Conservation (phyloP, 2,797 vertebrate species). For the Propithecus perrieri region DNA sequence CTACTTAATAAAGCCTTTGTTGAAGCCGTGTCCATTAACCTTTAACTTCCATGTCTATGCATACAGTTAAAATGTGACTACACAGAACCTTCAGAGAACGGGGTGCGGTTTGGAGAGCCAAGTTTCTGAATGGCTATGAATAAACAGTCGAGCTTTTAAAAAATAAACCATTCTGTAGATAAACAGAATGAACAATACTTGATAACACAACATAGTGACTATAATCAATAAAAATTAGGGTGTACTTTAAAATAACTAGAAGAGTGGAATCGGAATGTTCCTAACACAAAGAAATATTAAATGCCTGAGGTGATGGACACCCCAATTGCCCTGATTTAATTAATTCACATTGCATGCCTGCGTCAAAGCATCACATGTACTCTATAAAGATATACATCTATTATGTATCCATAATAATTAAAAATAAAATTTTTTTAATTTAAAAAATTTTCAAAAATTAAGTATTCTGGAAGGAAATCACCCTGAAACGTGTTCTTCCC, state of each 20-base stretch:
- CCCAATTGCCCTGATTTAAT: neutral
- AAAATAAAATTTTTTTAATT: neutral
- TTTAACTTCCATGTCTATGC: neutral
- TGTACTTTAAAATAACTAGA: neutral
- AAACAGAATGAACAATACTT: neutral
- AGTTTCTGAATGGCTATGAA: neutral
- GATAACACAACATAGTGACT: neutral
- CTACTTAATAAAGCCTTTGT: neutral
- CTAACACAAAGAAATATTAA: neutral
- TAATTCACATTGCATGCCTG: neutral
- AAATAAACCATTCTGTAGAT: neutral
- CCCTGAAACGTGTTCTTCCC: constrained; percentile 25
- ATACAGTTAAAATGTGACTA: neutral
- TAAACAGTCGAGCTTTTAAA: neutral
- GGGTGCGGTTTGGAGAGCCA: neutral
- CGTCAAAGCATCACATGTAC: too few relatives aligned
- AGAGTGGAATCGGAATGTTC: neutral
- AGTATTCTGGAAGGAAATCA: constrained; percentile 29
- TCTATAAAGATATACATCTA: neutral
- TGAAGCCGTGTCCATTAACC: constrained; percentile 40
- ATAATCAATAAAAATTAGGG: neutral
- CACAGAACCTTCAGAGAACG: neutral
- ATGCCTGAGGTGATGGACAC: neutral
- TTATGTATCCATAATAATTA: neutral
- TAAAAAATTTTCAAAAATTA: neutral